Evolutionary conservation across 2,888 invertebrate species (phyloP), one percentile per base, ranked within the genome.

Genomic region (Drosophila infuscata): DNA sequence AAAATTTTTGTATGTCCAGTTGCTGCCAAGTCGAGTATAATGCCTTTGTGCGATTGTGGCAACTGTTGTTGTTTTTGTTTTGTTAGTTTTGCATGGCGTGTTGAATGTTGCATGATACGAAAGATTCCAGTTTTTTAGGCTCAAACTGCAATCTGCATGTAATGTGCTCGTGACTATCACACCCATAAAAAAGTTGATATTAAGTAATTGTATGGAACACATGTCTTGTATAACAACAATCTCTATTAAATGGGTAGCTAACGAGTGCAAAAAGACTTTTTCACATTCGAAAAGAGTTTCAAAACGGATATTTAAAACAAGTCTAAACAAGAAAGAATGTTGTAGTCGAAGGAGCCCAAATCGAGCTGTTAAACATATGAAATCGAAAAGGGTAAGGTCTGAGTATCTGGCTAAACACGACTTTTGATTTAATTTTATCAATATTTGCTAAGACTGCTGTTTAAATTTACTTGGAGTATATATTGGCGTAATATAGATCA

Each of bases 161-260:
- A 79, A 69, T 56, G 46, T 53, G 56, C 53, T 73, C 79, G 79
- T 79, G 79, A 79, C 76, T 79, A 61, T 79, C 79, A 79, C 79
- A 79, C 79, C 79, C 79, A 46, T 46, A 46, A 46, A 70, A 64
- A 57, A 68, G 51, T 53, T 25, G 63, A 70, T 70, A 65, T 70
- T 76, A 73, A 57, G 73, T 71, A 78, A 79, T 78, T 75, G 70
- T 60, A 49, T 66, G 66, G 25, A 58, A 60, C 61, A 60, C 65
- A 69, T 33, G 51, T 29, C 60, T 61, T 76, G 57, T 66, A 60
- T 75, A 76, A 76, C 17, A n/a, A 46, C 60, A 51, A 53, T 53
- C 52, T 17, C 49, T 36, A 57, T 57, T 48, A 53, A 60, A 20
- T 35, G 61, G 46, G n/a, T 48, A 72, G 64, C 58, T 63, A 56